Evolutionary conservation across 1,140 invertebrate species (phyloP).

Genomic region (Aphaenogaster floridana): DNA sequence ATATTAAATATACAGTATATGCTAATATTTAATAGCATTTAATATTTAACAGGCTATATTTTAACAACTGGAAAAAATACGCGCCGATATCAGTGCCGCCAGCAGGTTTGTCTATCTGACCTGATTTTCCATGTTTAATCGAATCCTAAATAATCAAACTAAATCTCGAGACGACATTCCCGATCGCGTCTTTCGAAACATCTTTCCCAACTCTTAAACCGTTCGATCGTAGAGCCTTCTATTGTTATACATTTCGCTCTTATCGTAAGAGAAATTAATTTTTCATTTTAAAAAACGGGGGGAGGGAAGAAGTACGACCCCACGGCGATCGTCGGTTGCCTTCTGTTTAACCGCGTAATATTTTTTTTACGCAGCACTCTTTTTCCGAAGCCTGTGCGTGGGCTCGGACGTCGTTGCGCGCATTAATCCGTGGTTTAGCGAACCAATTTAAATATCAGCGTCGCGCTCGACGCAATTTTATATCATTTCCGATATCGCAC

Average conservation of each 20-base stretch:
- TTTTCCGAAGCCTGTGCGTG: constrained; percentile 74
- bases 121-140: not conserved
- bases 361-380: constrained; percentile 60
- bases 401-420: constrained; percentile 79
- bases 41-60: no score
- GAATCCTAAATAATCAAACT: not conserved
- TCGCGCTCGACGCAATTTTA: constrained; percentile 87
- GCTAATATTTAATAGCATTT: no score
- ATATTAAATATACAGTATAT: no score
- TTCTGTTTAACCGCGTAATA: constrained; percentile 17
- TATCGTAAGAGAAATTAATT: not conserved
- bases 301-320: not conserved
- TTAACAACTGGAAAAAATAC: no score
- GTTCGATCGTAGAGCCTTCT: not conserved
- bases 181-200: not conserved
- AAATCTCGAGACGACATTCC: not conserved
- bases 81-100: not conserved
- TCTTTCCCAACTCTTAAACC: not conserved
- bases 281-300: not conserved
- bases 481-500: constrained; percentile 87
- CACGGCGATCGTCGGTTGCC: not conserved
- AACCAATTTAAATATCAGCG: constrained; percentile 87
- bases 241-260: not conserved
- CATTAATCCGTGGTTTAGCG: constrained; percentile 87
- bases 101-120: not conserved